Base-by-base conservation (phyloP, 2,113 vertebrate genomes). In the Gambusia affinis region DNA sequence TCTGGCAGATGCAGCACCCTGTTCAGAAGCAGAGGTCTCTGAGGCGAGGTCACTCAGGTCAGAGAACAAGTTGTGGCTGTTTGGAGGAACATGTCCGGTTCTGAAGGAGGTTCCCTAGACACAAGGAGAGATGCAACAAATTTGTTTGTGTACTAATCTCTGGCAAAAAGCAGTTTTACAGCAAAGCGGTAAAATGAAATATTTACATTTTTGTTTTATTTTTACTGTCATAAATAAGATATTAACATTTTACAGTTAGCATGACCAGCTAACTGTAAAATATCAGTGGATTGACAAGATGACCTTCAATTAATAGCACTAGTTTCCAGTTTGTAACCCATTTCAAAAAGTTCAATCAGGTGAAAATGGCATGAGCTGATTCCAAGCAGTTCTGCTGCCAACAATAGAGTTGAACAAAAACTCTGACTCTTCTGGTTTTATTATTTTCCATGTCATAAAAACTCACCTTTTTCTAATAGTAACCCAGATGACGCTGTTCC, bases 31-130 rank as follows among this genome's bases (percentile, higher is more conserved):
- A 0, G 76, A 42, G 22, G 73, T 92, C 12, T 27, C 77, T 4
- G 24, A 86, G 6, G 88, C 85, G 60, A 88, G n/a, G 4, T 87
- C 72, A 4, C 17, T 89, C 31, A 91, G 7, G 51, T 90, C 86
- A 1, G 80, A 80, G 2, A 89, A 57, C 0, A 44, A 7, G 0
- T 51, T 64, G 24, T 67, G 81, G 65, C 65, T 35, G 27, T 4
- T 5, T 5, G 76, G 71, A 3, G 86, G 33, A 1, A 66, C 0
- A 30, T 35, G 1, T 57, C 22, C 65, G 75, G 67, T 64, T 82
- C 60, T 30, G 0, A 15, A 14, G 51, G 78, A 63, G 2, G 11
- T 84, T 1, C 11, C 86, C 93, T 94, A n/a, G 4, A 66, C 33
- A 75, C 8, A 78, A n/a, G 27, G 15, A 60, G 12, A 68, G 2